phyloP scores from a whole-genome alignment of 2,797 vertebrate species.

The Liasis olivaceus region DNA sequence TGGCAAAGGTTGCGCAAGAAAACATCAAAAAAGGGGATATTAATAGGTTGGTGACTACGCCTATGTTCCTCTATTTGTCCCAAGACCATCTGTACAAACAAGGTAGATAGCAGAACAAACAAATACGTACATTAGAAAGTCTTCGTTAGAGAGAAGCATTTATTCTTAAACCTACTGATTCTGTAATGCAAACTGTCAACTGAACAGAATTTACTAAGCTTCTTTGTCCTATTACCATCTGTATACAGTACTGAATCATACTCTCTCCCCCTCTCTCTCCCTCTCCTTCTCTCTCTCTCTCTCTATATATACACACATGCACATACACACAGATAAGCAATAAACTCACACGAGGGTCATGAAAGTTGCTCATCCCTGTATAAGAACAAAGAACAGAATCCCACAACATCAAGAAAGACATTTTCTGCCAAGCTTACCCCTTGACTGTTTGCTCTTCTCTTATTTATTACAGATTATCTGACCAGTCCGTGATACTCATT shows the following conservation, averaged over 20 bases:
- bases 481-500: not conserved
- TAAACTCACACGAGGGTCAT: not conserved
- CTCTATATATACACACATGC: too few relatives aligned
- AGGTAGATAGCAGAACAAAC: not conserved
- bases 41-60: constrained; percentile 87
- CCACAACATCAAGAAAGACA: not conserved
- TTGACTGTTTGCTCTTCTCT: not conserved
- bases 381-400: not conserved
- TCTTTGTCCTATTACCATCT: not conserved
- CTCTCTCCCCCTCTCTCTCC: too few relatives aligned
- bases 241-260: not conserved
- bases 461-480: not conserved
- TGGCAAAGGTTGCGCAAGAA: constrained; percentile 90
- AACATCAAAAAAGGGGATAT: constrained; percentile 92
- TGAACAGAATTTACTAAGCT: not conserved
- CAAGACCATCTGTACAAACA: constrained; percentile 85
- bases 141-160: not conserved
- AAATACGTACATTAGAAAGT: not conserved
- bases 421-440: not conserved
- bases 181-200: not conserved
- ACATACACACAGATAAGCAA: not conserved
- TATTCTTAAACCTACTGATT: not conserved
- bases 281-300: too few relatives aligned
- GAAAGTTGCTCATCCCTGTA: not conserved
- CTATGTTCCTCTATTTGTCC: constrained; percentile 95